phyloP scores from a whole-genome alignment of 2,113 vertebrate species.

The Heteronetta atricapilla region DNA sequence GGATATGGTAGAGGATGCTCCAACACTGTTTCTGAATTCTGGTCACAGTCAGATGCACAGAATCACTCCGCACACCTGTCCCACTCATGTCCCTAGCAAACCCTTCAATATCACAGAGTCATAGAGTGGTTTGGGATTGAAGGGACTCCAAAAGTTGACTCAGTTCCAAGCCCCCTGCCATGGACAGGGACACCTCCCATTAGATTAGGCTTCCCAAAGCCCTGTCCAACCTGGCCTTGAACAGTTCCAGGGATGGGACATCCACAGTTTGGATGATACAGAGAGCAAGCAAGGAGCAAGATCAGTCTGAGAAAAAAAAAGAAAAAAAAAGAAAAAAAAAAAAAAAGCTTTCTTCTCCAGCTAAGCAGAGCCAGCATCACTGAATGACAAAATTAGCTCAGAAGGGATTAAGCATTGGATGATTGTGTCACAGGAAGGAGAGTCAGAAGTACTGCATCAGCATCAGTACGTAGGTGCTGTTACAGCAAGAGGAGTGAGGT shows the following conservation, averaged over 20 bases:
- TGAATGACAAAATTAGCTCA: neutral
- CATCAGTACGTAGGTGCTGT: neutral
- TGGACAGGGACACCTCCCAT: neutral
- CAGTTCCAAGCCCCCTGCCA: neutral
- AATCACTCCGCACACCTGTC: neutral
- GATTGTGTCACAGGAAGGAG: neutral
- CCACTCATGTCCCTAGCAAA: neutral
- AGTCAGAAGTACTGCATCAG: neutral
- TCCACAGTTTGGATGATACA: neutral
- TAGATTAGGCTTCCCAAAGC: neutral
- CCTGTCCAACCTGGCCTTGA: neutral
- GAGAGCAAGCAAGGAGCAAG: neutral
- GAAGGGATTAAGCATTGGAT: neutral
- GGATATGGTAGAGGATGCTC: neutral
- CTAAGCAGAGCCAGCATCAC: neutral
- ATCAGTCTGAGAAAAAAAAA: neutral
- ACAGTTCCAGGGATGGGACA: neutral
- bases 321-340: too few species aligned
- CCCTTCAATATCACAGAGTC: neutral
- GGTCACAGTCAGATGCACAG: neutral
- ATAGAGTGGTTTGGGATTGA: neutral
- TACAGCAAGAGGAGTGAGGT: slow-evolving; percentile 1
- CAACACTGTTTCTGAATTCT: neutral
- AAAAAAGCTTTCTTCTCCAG: neutral
- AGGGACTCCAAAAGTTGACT: neutral